Evolutionary conservation across 2,888 invertebrate genomes (phyloP).

Genomic region (Heliconius ethilla): DNA sequence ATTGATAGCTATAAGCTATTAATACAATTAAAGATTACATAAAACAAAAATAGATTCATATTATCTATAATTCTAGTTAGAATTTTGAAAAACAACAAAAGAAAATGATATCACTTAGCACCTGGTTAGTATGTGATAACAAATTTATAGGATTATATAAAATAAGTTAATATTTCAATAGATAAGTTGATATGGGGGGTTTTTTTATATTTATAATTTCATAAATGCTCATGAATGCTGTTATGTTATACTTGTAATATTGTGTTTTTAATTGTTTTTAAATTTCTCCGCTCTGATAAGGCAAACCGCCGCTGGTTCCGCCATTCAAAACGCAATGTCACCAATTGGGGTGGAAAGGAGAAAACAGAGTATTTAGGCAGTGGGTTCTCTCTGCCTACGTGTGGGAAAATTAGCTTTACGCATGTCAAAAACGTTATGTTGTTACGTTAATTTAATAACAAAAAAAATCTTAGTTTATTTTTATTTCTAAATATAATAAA

Average conservation of each 20-base stretch:
- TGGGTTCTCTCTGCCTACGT: too few species aligned
- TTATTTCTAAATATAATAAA: neutral
- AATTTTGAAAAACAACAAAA: neutral
- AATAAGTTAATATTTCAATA: neutral
- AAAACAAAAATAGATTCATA: neutral
- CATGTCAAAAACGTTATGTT: too few species aligned
- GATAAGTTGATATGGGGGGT: neutral
- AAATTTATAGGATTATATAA: neutral
- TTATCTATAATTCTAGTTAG: neutral
- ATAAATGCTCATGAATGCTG: neutral
- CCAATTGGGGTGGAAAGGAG: too few species aligned
- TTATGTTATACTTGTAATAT: too few species aligned
- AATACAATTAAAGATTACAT: slow-evolving; percentile 12
- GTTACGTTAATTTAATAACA: too few species aligned
- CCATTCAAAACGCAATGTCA: too few species aligned
- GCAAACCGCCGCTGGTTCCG: too few species aligned
- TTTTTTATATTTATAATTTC: neutral
- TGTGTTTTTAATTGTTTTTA: too few species aligned
- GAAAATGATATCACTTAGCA: neutral
- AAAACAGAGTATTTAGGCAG: too few species aligned
- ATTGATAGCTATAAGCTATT: slow-evolving; percentile 7
- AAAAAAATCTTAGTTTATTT: too few species aligned
- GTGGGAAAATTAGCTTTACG: too few species aligned
- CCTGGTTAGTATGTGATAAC: neutral
- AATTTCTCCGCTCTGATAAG: too few species aligned